Evolutionary conservation across 2,113 vertebrate genomes (phyloP), one percentile per base, ranked within the genome.

Genomic region (Triplophysa tibetana): DNA sequence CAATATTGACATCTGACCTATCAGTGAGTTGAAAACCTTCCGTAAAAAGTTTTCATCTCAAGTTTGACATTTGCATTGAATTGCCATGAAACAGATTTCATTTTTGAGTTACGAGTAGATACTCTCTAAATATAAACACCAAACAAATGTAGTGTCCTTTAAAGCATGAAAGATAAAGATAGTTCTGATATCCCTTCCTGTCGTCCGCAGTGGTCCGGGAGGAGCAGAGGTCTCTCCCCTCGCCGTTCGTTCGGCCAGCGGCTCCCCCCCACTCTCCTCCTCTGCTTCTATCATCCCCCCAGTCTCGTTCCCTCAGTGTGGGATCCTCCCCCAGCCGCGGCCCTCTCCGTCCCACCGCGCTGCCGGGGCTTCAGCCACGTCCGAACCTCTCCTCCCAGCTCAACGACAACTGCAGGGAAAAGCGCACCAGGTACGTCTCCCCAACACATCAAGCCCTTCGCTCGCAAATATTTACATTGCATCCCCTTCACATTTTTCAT

Each of bases 201-300:
- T 45, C 23, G 23, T 62, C 14, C 13, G 2, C 81, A 97, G 95
- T 87, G 85, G 88, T 96, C 12, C 93, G 92, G 75, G 93, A 93
- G 81, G 92, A 93, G 81, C 94, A 93, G 79, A 88, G 70, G 84
- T 92, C 86, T 41, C 94, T 88, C 11, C 96, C 96, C 0, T 97
- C 95, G 96, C 96, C 96, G 0, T 94, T 97, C 16, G 90, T 90
- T 77, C 87, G 83, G 56, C 91, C 89, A 0, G 90, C 89, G 26
- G 86, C 63, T 78, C 80, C 82, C 23, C 89, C 88, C 48, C 87
- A 66, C 29, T 89, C 91, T 4, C 88, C 92, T 72, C 89, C 84
- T 83, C 86, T 76, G 79, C 91, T 86, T 38, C 93, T 79, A 81
- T 94, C 92, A 0, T 93, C 94, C 84, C 89, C 67, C 74, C 86